Evolutionary conservation across 2,797 vertebrate species (phyloP).

Genomic region (Myotis findleyi): DNA sequence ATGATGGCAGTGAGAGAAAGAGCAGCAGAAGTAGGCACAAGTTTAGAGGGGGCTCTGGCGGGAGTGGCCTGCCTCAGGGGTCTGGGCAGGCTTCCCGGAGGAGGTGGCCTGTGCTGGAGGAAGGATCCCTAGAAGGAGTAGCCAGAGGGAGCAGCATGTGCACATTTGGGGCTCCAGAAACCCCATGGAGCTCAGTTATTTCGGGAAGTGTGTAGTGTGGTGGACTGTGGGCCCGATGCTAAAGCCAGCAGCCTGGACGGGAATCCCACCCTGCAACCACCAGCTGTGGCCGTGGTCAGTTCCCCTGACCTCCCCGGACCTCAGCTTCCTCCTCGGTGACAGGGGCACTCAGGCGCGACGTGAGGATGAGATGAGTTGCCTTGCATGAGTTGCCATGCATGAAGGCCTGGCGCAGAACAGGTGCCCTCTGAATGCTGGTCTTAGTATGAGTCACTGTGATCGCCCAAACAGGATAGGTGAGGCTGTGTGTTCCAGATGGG

Average conservation of each 20-base stretch:
- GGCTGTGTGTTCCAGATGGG: neutral
- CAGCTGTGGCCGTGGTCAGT: neutral
- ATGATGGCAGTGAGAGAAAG: neutral
- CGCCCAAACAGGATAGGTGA: rapidly evolving
- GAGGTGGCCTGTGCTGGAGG: neutral
- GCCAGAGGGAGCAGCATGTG: neutral
- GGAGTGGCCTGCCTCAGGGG: neutral
- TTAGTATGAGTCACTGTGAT: neutral
- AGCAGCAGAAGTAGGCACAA: neutral
- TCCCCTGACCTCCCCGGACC: neutral
- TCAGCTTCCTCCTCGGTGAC: neutral
- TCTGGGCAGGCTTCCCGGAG: neutral
- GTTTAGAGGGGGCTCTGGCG: neutral
- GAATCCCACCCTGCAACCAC: neutral
- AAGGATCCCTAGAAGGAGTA: neutral
- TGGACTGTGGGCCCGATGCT: neutral
- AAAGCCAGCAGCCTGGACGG: neutral
- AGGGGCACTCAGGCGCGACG: neutral
- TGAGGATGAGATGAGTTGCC: neutral
- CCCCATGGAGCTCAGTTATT: neutral
- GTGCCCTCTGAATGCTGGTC: neutral
- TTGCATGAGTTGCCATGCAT: rapidly evolving
- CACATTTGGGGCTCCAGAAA: neutral
- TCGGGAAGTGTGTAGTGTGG: neutral
- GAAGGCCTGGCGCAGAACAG: neutral